Conservation (phyloP, 2,797 vertebrate species). For the Nannoperca obscura region DNA sequence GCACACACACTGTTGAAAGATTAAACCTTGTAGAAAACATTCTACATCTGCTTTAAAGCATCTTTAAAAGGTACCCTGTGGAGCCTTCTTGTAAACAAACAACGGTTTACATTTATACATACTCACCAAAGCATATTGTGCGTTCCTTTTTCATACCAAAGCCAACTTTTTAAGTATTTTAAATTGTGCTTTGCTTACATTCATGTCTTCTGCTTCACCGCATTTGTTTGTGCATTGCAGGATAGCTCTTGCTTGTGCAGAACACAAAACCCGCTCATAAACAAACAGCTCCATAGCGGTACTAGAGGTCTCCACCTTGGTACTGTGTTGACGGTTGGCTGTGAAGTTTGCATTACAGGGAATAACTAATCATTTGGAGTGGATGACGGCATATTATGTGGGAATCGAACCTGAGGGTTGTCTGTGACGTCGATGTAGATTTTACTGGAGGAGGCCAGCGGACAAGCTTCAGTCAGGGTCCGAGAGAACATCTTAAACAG, state of each 20-base stretch:
- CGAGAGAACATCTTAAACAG: constrained; percentile 98
- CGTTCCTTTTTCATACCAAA: background rate
- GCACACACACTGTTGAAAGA: background rate
- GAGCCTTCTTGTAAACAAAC: background rate
- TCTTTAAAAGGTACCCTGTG: background rate
- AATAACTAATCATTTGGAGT: background rate
- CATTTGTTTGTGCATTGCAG: background rate
- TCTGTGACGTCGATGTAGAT: constrained; percentile 94
- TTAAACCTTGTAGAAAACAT: background rate
- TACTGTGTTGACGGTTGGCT: background rate
- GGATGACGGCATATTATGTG: background rate
- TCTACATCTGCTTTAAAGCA: background rate
- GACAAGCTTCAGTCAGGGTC: constrained; percentile 94
- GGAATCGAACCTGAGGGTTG: constrained; percentile 86
- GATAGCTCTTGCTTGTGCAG: background rate
- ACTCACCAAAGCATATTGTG: background rate
- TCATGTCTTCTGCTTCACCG: background rate
- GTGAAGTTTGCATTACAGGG: background rate
- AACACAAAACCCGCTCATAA: background rate
- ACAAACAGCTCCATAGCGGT: background rate
- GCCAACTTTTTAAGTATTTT: background rate
- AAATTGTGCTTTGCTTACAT: background rate
- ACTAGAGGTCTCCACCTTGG: background rate
- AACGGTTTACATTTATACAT: background rate
- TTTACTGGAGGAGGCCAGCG: constrained; percentile 94